These are phyloP conservation scores for Pocillopora grandis DNA, from an alignment of 92 coral and sea anemone genomes.

Conservation along the genomic window DNA sequence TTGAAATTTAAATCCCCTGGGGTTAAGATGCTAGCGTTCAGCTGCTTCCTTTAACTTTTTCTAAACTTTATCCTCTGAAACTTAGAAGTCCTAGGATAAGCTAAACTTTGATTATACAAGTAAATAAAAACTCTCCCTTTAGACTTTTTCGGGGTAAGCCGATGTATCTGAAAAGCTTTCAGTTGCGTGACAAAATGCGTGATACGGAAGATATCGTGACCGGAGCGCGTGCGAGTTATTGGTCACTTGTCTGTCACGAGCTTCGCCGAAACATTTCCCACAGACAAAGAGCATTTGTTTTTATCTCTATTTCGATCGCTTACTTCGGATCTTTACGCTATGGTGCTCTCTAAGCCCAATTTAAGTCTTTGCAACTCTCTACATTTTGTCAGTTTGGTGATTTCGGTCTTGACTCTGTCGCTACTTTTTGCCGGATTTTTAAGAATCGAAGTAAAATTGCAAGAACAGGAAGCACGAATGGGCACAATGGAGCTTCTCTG, in stretches of 20 bases:
- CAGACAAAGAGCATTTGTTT: conserved; percentile 6
- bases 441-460: conserved; percentile 26
- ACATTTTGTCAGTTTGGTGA: background rate
- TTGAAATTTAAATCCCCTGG: too few relatives aligned
- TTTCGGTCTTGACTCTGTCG: conserved; percentile 1
- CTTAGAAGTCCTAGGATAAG: background rate
- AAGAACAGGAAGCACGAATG: conserved; percentile 20
- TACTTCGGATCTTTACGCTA: background rate
- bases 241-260: background rate
- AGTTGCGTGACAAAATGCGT: conserved; percentile 16
- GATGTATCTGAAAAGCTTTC: background rate
- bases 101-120: too few relatives aligned
- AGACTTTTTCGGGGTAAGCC: background rate
- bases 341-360: conserved; percentile 16
- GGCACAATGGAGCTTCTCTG: conserved; percentile 14
- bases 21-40: too few relatives aligned
- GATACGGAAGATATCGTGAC: background rate
- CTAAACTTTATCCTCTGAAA: too few relatives aligned
- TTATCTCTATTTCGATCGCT: background rate
- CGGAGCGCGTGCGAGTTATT: background rate
- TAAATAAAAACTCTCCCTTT: background rate
- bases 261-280: background rate
- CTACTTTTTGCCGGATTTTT: conserved; percentile 30
- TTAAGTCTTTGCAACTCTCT: background rate
- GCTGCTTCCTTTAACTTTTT: too few relatives aligned